These are phyloP conservation scores for Anoura caudifer DNA, from an alignment of 2,113 vertebrate species.

Conservation along the genomic window DNA sequence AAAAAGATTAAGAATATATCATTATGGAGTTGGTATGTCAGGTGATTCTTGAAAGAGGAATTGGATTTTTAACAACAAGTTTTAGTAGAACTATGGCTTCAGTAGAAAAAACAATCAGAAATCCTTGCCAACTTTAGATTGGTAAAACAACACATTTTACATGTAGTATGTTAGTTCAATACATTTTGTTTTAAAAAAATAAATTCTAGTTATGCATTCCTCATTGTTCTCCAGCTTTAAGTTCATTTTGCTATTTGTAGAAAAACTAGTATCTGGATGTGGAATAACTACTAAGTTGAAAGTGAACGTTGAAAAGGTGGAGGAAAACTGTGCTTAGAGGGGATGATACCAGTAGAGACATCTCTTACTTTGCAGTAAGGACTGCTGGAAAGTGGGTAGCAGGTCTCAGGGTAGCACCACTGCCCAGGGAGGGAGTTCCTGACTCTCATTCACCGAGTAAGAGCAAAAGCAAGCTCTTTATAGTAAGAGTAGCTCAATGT, in stretches of 20 bases:
- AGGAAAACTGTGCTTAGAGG: neutral
- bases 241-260: neutral
- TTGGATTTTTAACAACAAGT: neutral
- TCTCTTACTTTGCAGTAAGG: neutral
- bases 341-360: neutral
- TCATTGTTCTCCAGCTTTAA: neutral
- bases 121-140: neutral
- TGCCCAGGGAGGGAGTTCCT: fast-evolving
- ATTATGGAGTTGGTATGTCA: neutral
- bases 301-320: neutral
- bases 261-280: neutral
- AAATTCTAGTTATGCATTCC: neutral
- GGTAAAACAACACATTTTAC: neutral
- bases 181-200: neutral
- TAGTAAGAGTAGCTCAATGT: neutral
- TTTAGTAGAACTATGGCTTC: neutral
- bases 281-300: neutral
- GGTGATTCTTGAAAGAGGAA: neutral
- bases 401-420: fast-evolving
- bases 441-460: neutral
- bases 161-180: neutral
- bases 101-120: neutral
- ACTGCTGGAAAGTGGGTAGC: neutral
- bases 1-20: neutral
- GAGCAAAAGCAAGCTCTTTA: neutral